Base-by-base conservation (phyloP, 2,113 vertebrate genomes). In the Natator depressus region DNA sequence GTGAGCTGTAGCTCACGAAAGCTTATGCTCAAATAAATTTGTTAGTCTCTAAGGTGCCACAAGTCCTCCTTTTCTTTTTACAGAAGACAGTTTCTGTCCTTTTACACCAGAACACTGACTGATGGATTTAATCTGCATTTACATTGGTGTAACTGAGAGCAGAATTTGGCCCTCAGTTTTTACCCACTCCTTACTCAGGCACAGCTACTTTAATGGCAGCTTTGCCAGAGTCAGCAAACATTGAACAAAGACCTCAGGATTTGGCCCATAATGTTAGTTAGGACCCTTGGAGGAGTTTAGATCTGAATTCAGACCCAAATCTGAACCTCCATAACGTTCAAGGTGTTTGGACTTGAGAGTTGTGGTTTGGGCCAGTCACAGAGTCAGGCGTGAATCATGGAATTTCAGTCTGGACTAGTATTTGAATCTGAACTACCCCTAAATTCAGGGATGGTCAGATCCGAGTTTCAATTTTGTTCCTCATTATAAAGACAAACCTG, bases 321-420 rank as follows among this genome's bases (percentile, higher is more conserved):
- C 69, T 89, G 95, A 96, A 31, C 16, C 89, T 19, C 14, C 35
- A 5, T 5, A 89, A 84, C 75, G 49, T 22, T 57, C 2, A 0
- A 2, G 3, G 1, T 83, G 25, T 87, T 86, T 92, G 42, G 35
- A 47, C 22, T 47, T 1, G 0, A 84, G 57, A 85, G 88, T 79
- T 72, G 76, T 6, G 0, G 1, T 90, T 91, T 72, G 86, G 53
- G 8, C 0, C 0, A 4, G 2, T 65, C 49, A 6, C 82, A 81
- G 38, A 53, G 69, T 82, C 78, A 84, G 4, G 29, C 75, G 27
- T 80, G 89, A 92, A 95, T 81, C 86, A 69, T 20, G 17, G 35
- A 69, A n/a, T 69, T 69, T 38, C 65, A n/a, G 65, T 69, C 65
- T 38, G 8, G 35, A 69, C 49, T n/a, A 50, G 35, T 82, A 50